Evolutionary conservation across 2,113 vertebrate genomes (phyloP), one percentile per base, ranked within the genome.

Genomic region (Oncorhynchus nerka): DNA sequence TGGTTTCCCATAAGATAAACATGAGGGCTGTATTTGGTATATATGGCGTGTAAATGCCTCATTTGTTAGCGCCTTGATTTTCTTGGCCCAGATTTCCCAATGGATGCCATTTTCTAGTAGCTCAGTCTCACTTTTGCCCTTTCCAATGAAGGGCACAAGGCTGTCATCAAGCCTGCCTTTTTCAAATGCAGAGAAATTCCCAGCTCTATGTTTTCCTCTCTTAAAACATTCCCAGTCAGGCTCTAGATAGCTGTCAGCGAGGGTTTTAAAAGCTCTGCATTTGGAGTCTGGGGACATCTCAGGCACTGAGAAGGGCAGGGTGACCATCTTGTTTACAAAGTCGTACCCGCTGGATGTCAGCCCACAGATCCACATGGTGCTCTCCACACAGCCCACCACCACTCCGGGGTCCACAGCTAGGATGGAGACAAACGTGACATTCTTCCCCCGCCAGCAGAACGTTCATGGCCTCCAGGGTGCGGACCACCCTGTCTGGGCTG

Each of bases 271-370:
- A 62, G n/a, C 16, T 55, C 59, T 22, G 59, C n/a, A 22, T 62
- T 62, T n/a, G 19, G 59, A 62, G 59, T 62, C 59, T 3, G 7
- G 59, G 16, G 92, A 92, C 72, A 91, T 91, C 32, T 88, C 72
- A 0, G 94, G 94, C 79, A 95, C 92, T 5, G 92, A 93, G 83
- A 95, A 95, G 26, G 94, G 94, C 73, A 95, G 2, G 0, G 93
- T 90, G 19, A 95, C 94, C 0, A 91, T 94, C 15, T 93, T 92
- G 81, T 91, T 94, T 57, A 95, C 92, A 81, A 93, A 94, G 3
- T 87, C 80, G 81, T 95, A 95, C 0, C 94, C 93, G 1, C 93
- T 95, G 22, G 94, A 92, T 0, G 92, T 93, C 1, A 91, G 75
- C 0, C 93, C 93, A 78, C 89, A 90, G 83, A 94, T 86, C 78